Evolutionary conservation across 2,888 invertebrate genomes (phyloP), one percentile per base, ranked within the genome.

Genomic region (Drosophila neotestacea): DNA sequence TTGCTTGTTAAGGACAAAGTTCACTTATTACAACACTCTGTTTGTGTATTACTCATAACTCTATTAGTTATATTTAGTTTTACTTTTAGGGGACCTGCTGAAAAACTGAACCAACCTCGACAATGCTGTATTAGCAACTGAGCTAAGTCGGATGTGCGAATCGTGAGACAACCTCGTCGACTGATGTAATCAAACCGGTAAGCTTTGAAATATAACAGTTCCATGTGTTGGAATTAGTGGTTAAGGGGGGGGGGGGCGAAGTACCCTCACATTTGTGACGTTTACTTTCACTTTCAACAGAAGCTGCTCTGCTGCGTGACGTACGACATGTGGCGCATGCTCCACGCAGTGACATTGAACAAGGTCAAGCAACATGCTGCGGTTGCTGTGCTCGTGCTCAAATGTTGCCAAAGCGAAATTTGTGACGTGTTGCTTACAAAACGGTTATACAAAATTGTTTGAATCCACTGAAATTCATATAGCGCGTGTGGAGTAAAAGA

Each of bases 361-460:
- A 85, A 85, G 85, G 85, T 85, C 85, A 89, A 48, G 63, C 85
- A 77, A 74, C 79, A 86, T 84, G 89, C 70, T 81, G 85, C 80
- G 13, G 28, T 22, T 27, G 22, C 44, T 47, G 16, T 42, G 58
- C 58, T 6, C 30, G 9, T 46, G 54, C 36, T 28, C 47, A 22
- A 47, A 54, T 60, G 47, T 52, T 68, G 71, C 61, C 11, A 48
- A 55, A 30, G 51, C 46, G 42, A 46, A 54, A 61, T 46, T 47
- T 36, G 71, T 54, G 65, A 70, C 63, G 61, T 83, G 67, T 88
- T 87, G 85, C 88, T 66, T 60, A 76, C 58, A 80, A 85, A 82
- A 79, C 70, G 65, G 72, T 58, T 48, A 64, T 41, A 39, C 46
- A 38, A 55, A 62, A 4, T 16, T 7, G 32, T 64, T 47, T 54